A percentile compares a stretch with the other conserved stretches of the same genome.
phyloP scores from a whole-genome alignment of 2,113 vertebrate genomes.

The Phylloscopus whistleri region DNA sequence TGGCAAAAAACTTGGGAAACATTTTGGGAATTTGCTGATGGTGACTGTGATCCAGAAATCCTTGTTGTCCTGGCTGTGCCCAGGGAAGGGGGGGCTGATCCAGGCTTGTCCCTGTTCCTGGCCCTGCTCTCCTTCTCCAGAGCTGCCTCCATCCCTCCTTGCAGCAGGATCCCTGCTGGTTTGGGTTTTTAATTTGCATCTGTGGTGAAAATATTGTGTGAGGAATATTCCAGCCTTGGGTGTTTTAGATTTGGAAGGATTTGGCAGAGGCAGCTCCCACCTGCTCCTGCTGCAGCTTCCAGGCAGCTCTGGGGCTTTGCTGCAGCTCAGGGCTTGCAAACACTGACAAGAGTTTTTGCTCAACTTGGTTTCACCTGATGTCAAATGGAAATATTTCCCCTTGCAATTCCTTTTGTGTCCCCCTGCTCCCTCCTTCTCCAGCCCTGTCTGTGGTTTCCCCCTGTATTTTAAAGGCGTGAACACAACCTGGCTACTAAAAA shows the following conservation, averaged over 20 bases:
- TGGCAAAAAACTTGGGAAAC: not conserved
- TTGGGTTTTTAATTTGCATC: not conserved
- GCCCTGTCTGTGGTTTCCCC: not conserved
- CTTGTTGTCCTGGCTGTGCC: not conserved
- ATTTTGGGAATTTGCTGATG: not conserved
- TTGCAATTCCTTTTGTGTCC: not conserved
- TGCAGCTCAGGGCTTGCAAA: not conserved
- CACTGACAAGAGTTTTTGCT: not conserved
- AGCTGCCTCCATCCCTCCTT: not conserved
- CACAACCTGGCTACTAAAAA: too few species aligned
- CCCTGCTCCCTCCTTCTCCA: not conserved
- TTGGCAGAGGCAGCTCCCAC: not conserved
- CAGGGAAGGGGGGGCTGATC: not conserved
- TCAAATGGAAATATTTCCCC: not conserved
- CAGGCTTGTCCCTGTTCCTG: not conserved
- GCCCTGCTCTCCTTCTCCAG: not conserved
- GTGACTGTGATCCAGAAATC: rapidly evolving
- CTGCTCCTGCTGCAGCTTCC: not conserved
- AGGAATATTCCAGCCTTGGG: not conserved
- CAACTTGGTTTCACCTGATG: not conserved
- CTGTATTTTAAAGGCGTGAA: not conserved
- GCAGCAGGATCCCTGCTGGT: rapidly evolving
- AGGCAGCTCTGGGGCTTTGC: not conserved
- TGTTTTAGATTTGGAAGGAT: not conserved
- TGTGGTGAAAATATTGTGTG: not conserved